Evolutionary conservation across 1,140 invertebrate genomes (phyloP).

Genomic region (Capitella teleta): DNA sequence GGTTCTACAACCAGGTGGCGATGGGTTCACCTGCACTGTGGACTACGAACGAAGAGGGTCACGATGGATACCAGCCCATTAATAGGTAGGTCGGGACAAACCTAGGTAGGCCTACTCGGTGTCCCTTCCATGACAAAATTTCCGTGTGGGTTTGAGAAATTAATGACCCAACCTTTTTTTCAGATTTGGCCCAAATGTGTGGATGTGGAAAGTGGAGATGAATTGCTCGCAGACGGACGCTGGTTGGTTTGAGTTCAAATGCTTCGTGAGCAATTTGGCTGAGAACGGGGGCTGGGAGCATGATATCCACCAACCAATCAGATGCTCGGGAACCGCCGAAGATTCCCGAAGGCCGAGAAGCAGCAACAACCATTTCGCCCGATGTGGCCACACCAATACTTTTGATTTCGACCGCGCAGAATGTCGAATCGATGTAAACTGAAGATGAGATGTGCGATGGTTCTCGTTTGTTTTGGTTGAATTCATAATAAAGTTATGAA

Average conservation of each 20-base stretch:
- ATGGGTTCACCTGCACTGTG: conserved; percentile 41
- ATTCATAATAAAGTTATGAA: too few species aligned
- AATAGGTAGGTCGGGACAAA: conserved; percentile 16
- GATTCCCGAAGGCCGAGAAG: neutral
- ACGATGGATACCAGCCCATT: conserved; percentile 30
- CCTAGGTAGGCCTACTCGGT: neutral
- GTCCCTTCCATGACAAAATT: neutral
- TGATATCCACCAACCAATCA: neutral
- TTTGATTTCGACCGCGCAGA: neutral
- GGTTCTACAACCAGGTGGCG: conserved; percentile 24
- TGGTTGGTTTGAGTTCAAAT: conserved; percentile 46
- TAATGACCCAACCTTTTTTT: neutral
- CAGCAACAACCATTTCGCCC: neutral
- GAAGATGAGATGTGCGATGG: too few species aligned
- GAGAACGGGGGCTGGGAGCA: neutral
- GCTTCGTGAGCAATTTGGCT: neutral
- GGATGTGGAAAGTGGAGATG: conserved; percentile 45
- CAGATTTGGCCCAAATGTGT: conserved; percentile 42
- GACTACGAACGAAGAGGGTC: conserved; percentile 36
- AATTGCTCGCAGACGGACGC: conserved; percentile 42
- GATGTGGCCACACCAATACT: neutral
- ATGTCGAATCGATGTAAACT: too few species aligned
- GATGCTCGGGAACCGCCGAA: neutral
- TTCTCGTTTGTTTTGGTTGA: too few species aligned
- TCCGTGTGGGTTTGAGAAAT: neutral